phyloP scores from a whole-genome alignment of 2,888 invertebrate genomes.

The Furcula furcula region DNA sequence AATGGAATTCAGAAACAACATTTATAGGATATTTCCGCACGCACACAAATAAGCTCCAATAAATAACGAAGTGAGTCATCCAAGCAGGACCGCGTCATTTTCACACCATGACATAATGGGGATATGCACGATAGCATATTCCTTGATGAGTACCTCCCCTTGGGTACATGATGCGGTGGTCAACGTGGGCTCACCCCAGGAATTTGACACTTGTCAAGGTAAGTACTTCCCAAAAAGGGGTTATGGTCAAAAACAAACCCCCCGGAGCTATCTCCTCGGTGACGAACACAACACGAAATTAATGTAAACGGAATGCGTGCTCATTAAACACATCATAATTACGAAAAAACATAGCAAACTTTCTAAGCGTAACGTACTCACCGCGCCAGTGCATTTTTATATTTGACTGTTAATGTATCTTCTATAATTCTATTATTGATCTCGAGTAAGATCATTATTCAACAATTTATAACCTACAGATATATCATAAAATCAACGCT shows the following conservation, averaged over 20 bases:
- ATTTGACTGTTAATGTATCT: slow-evolving; percentile 97
- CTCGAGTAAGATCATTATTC: slow-evolving; percentile 97
- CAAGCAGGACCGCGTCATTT: slow-evolving; percentile 62
- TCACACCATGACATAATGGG: slow-evolving; percentile 42
- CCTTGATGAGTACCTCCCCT: slow-evolving; percentile 25
- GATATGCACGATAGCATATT: slow-evolving; percentile 31
- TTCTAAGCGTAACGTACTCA: slow-evolving; percentile 86
- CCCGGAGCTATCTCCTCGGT: slow-evolving; percentile 31
- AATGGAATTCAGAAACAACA: slow-evolving; percentile 64
- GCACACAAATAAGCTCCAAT: slow-evolving; percentile 54
- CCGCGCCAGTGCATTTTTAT: slow-evolving; percentile 98
- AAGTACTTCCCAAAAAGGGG: slow-evolving; percentile 55
- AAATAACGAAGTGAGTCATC: slow-evolving; percentile 73
- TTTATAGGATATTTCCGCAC: slow-evolving; percentile 70
- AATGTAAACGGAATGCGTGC: slow-evolving; percentile 32
- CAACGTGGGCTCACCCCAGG: slow-evolving; percentile 79
- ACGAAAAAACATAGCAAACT: slow-evolving; percentile 73
- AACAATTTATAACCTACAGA: slow-evolving; percentile 79
- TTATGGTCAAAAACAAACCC: slow-evolving; percentile 54
- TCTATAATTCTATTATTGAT: slow-evolving; percentile 99
- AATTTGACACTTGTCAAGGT: slow-evolving; percentile 76
- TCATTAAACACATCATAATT: slow-evolving; percentile 48
- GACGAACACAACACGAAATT: slow-evolving; percentile 26
- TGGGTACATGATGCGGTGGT: slow-evolving; percentile 36
- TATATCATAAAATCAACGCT: slow-evolving; percentile 79